Evolutionary conservation across 2,113 vertebrate genomes (phyloP).

Genomic region (Paratilapia polleni): DNA sequence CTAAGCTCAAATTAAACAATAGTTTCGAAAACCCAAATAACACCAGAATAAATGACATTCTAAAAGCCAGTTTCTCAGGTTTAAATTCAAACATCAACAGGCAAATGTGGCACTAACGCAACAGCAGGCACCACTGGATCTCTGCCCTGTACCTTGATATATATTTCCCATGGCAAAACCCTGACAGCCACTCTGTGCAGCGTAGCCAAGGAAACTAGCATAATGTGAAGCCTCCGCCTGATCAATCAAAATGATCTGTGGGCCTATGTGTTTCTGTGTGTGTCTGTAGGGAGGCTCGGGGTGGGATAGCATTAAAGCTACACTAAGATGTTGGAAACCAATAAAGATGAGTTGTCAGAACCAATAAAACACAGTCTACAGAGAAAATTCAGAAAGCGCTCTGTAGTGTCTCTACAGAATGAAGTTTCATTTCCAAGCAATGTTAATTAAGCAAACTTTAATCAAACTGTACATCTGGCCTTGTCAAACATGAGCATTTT

Average conservation of each 20-base stretch:
- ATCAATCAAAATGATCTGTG: conserved; percentile 37
- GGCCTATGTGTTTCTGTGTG: background rate
- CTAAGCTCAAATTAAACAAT: no score
- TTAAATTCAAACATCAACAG: background rate
- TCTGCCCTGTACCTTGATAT: background rate
- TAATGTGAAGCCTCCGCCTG: background rate
- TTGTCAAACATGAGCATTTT: background rate
- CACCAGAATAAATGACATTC: background rate
- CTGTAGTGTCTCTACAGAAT: background rate
- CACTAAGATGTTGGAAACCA: background rate
- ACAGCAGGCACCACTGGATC: background rate
- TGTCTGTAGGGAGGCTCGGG: background rate
- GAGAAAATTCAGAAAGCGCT: background rate
- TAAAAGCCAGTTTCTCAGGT: background rate
- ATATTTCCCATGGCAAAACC: conserved; percentile 22
- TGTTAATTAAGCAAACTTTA: conserved; percentile 34
- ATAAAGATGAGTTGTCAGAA: conserved; percentile 5
- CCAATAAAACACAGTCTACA: conserved; percentile 5
- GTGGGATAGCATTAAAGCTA: background rate
- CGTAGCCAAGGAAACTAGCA: background rate
- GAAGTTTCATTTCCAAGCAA: conserved; percentile 14
- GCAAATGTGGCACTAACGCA: background rate
- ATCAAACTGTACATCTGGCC: conserved; percentile 20
- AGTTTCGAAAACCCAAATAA: background rate
- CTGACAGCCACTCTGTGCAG: background rate